Base-by-base conservation (phyloP, 2,113 vertebrate species). In the Chloropsis cyanopogon region DNA sequence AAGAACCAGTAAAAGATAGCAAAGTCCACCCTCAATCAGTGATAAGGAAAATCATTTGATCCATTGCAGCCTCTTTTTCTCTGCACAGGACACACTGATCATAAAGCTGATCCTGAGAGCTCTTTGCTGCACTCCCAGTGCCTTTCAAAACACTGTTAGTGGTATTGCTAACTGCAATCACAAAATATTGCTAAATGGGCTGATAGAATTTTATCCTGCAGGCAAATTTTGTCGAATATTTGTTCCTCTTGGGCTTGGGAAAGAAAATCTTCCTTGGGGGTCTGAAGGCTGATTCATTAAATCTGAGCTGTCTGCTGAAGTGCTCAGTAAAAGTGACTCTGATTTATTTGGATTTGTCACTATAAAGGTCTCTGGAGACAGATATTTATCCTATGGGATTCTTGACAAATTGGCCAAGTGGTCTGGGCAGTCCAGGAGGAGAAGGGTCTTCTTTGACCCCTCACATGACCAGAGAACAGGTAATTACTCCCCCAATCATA, bases 261-360 rank as follows among this genome's bases (percentile, higher is more conserved):
- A 92, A 90, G 75, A 82, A 73, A 86, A 94, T 87, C 97, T 97
- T 93, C 96, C 90, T 95, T 69, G 97, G 98, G 96, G 98, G 97
- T 98, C 97, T 96, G 61, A 80, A 96, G 71, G 82, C 75, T 63
- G 57, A 94, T 94, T 95, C 96, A 92, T 97, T 97, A 96, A 94
- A 92, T 92, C 88, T 89, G 70, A 81, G 95, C 96, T 94, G 96
- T 96, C 97, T 80, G 89, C 79, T 92, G 95, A 96, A 94, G 93
- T 81, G 90, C 96, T 96, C 94, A 80, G 95, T 91, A 97, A 96
- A 98, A 97, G 97, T 96, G 97, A 97, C 97, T 96, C 92, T 96
- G 95, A 97, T 98, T 98, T 98, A 98, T 98, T 98, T 98, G 97
- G 92, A 95, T 97, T 97, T 96, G 96, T 96, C 96, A 95, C 96